These are phyloP conservation scores for Pseudococcus longispinus DNA, from an alignment of 2,888 invertebrate genomes.

Conservation along the genomic window DNA sequence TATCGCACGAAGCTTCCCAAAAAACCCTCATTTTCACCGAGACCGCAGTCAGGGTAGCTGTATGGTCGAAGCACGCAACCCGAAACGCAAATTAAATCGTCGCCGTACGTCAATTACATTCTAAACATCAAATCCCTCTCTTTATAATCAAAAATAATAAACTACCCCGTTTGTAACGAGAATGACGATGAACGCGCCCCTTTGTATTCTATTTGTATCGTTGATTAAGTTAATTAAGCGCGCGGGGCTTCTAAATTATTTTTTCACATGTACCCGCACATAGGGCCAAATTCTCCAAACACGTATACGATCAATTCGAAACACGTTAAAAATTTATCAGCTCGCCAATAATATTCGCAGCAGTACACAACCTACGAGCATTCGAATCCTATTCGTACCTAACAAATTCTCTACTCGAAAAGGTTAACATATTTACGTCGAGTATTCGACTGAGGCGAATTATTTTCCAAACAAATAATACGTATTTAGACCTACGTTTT, in stretches of 20 bases:
- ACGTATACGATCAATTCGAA: background rate
- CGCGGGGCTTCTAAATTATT: constrained; percentile 21
- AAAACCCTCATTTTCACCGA: background rate
- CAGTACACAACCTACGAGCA: too few species aligned
- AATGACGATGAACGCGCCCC: constrained; percentile 7
- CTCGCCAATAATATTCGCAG: background rate
- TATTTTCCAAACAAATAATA: background rate
- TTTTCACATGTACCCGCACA: constrained; percentile 21
- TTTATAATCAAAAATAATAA: constrained; percentile 35
- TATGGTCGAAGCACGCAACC: background rate
- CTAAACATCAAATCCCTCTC: constrained; percentile 22
- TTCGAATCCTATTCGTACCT: background rate
- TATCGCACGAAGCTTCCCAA: background rate
- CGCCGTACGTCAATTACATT: constrained; percentile 35
- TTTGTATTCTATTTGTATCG: constrained; percentile 35
- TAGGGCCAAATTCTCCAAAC: background rate
- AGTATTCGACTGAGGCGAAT: background rate
- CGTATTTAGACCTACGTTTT: too few species aligned
- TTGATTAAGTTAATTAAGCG: constrained; percentile 45
- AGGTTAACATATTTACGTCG: background rate
- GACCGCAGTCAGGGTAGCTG: background rate
- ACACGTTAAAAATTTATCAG: constrained; percentile 19
- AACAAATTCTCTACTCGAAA: background rate
- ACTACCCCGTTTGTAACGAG: constrained; percentile 27
- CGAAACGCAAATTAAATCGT: constrained; percentile 23